Evolutionary conservation across 2,888 invertebrate genomes (phyloP), one percentile per base, ranked within the genome.

Genomic region (Apodemia hepburni): DNA sequence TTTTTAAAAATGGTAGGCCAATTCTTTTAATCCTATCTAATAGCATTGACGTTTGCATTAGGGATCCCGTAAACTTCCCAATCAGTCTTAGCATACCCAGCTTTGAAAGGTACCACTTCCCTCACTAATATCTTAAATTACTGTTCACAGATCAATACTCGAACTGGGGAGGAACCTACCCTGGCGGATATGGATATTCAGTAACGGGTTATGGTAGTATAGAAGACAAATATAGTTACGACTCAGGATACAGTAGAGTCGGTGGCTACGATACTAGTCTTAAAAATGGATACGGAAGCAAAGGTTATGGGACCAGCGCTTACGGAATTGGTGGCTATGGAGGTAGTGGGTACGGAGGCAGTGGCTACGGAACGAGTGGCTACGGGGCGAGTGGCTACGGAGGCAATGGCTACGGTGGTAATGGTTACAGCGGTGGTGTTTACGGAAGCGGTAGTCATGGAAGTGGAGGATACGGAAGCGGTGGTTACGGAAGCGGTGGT

Each of bases 141-240:
- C 7, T 38, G 6, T 51, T 71, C 62, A 7, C 68, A 73, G 73
- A 73, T 69, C 75, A 75, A 63, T 75, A 75, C 47, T 76, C 82
- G 0, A 91, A 92, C 71, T 84, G 88, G 71, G 85, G 86, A 38
- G 79, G 86, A 27, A 71, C 69, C 51, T 76, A 79, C 60, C 80
- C 82, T 22, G 76, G 79, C 12, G 73, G 74, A 42, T 78, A 86
- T 45, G 73, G 69, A 54, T 76, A 73, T 57, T 71, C 70, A 42
- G 70, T 74, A 15, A 72, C 71, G 22, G 75, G 73, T 6, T 63
- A 69, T 60, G 73, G 73, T 12, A 66, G 66, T 45, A 60, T 71
- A 59, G 71, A 69, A 17, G 69, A 71, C 47, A 66, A 57, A 59
- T 42, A 62, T 57, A 61, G 49, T 35, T 69, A 68, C 61, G 66